Percentiles rank a stretch among this genome's conserved stretches.
Evolutionary conservation across 2,113 vertebrate species (phyloP).

Genomic region (Irena cyanogastra): DNA sequence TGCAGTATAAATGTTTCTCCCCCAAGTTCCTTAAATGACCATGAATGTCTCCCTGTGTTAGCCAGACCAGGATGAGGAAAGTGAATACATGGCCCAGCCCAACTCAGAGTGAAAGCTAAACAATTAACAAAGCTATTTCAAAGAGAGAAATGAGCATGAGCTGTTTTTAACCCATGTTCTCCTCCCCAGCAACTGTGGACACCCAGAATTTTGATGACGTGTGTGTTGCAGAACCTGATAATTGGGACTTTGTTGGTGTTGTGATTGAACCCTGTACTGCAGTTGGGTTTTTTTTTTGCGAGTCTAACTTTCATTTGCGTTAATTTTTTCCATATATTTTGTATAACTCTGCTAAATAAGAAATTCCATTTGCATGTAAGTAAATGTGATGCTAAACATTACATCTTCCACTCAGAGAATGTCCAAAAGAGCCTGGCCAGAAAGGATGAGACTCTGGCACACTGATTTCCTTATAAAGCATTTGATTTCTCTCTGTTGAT

Average conservation of each 20-base stretch:
- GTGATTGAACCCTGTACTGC: fast-evolving
- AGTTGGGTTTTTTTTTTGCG: not conserved
- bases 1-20: not conserved
- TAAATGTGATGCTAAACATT: not conserved
- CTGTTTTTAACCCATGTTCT: fast-evolving
- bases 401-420: not conserved
- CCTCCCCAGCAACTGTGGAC: fast-evolving
- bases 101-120: not conserved
- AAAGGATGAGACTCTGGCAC: not conserved
- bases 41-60: not conserved
- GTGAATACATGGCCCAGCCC: fast-evolving
- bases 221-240: not conserved
- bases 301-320: not conserved
- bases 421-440: not conserved
- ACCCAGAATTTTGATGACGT: fast-evolving
- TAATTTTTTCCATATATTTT: not conserved
- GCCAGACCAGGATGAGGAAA: not conserved
- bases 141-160: not conserved
- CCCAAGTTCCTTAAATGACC: not conserved
- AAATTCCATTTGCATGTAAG: not conserved
- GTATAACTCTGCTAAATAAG: not conserved
- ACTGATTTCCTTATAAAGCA: not conserved
- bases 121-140: not conserved
- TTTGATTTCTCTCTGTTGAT: not conserved
- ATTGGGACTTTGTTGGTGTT: not conserved